Base-by-base conservation (phyloP, 2,113 vertebrate species). In the Platycercus adscitus region DNA sequence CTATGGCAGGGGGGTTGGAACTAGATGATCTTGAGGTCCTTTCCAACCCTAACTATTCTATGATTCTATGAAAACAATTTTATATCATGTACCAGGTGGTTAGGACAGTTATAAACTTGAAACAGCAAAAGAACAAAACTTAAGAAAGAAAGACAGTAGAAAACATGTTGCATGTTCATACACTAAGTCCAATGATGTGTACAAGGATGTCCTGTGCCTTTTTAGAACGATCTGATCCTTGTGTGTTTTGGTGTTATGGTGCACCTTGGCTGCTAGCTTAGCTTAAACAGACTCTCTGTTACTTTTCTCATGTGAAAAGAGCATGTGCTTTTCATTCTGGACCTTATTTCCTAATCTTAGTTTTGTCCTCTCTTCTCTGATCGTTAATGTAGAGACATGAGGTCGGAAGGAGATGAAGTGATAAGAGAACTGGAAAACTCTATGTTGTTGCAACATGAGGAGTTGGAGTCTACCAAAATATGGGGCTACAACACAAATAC, bases 371-470 rank as follows among this genome's bases (percentile, higher is more conserved):
- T 65, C 2, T 56, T 81, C 81, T 75, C 18, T 72, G 13, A 24
- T 29, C 23, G 5, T 24, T 63, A 35, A 39, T 12, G 3, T 25
- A 23, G n/a, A 41, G 9, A 47, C 17, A 66, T 73, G 41, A 63
- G 37, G 20, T 29, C 25, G 21, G 37, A 75, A 80, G 24, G 17
- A 56, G 23, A 21, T 8, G 17, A 75, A 71, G 4, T 4, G 3
- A n/a, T 61, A 13, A 77, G 26, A 86, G 55, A 7, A 7, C 28
- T 75, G 20, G 20, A 5, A 77, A 64, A 77, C 39, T 9, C 1
- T 56, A 12, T 1, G 3, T 10, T 61, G 11, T 35, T 55, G 11
- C 1, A 10, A 3, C 1, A 3, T 31, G 21, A 76, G 12, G 29
- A 81, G 17, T 15, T 58, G 39, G 15, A 52, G 4, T 3, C 26